A percentile compares a stretch with the other conserved stretches of the same genome.
Conservation (phyloP, 2,888 invertebrate genomes). For the Hanleya hanleyi region DNA sequence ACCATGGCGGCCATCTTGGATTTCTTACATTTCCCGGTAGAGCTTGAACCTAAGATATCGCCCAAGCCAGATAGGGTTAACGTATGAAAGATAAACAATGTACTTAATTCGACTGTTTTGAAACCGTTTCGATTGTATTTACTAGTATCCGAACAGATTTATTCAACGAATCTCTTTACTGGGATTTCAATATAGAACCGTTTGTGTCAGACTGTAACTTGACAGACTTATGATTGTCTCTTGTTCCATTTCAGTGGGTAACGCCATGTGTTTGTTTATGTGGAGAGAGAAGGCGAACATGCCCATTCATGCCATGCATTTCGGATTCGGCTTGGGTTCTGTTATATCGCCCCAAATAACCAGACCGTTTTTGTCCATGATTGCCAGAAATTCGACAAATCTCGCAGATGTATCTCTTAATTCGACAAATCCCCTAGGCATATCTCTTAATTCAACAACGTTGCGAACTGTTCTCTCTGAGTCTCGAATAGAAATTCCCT, state of each 20-base stretch:
- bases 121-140: too few species aligned
- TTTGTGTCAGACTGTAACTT: too few species aligned
- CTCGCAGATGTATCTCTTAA: neutral
- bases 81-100: too few species aligned
- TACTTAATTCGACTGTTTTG: too few species aligned
- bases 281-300: slow-evolving; percentile 48
- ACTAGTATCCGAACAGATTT: too few species aligned
- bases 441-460: neutral
- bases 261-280: slow-evolving; percentile 42
- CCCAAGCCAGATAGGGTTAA: too few species aligned
- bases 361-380: slow-evolving; percentile 41
- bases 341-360: slow-evolving; percentile 43
- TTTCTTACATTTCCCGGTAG: too few species aligned
- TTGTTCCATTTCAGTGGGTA: slow-evolving; percentile 43
- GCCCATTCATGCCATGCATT: slow-evolving; percentile 51
- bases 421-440: neutral
- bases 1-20: too few species aligned
- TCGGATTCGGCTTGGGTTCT: slow-evolving; percentile 54
- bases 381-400: neutral
- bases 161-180: too few species aligned
- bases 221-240: too few species aligned
- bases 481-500: slow-evolving; percentile 40
- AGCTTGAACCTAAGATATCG: too few species aligned
- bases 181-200: too few species aligned
- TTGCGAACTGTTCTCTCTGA: slow-evolving; percentile 21